phyloP scores from a whole-genome alignment of 2,888 invertebrate genomes.

The Microctonus hyperodae region DNA sequence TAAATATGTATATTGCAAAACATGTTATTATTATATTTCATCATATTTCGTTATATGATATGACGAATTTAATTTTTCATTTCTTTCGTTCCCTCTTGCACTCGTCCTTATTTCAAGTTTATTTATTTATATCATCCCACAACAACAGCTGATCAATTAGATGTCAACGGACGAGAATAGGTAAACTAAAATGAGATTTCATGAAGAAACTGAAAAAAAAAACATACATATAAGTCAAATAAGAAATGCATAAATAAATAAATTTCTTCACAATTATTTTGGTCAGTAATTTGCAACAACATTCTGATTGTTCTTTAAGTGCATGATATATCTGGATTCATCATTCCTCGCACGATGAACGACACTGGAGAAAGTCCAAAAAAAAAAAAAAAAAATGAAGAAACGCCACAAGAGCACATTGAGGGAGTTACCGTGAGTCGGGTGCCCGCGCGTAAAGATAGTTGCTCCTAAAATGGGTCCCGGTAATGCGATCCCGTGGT shows the following conservation, averaged over 20 bases:
- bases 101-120: slow-evolving; percentile 1
- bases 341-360: too few relatives aligned
- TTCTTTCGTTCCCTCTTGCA: neutral
- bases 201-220: slow-evolving; percentile 4
- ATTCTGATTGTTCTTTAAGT: too few relatives aligned
- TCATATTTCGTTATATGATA: neutral
- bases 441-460: slow-evolving; percentile 62
- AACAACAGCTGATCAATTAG: slow-evolving; percentile 16
- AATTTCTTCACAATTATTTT: slow-evolving; percentile 52
- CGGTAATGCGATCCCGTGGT: slow-evolving; percentile 70
- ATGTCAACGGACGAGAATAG: slow-evolving; percentile 8
- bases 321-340: too few relatives aligned
- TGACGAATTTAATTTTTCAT: neutral
- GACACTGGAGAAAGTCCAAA: slow-evolving; percentile 22
- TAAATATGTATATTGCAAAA: neutral
- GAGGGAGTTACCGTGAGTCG: slow-evolving; percentile 25
- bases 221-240: slow-evolving; percentile 8
- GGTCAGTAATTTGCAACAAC: slow-evolving; percentile 61
- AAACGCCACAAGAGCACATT: slow-evolving; percentile 33
- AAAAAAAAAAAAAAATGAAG: slow-evolving; percentile 10
- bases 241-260: slow-evolving; percentile 13
- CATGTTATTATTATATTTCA: neutral
- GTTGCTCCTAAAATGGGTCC: slow-evolving; percentile 73
- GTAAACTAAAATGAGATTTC: neutral
- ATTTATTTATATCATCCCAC: neutral